These are phyloP conservation scores for Pseudomugil tenellus DNA, from an alignment of 2,797 vertebrate genomes.

Conservation along the genomic window DNA sequence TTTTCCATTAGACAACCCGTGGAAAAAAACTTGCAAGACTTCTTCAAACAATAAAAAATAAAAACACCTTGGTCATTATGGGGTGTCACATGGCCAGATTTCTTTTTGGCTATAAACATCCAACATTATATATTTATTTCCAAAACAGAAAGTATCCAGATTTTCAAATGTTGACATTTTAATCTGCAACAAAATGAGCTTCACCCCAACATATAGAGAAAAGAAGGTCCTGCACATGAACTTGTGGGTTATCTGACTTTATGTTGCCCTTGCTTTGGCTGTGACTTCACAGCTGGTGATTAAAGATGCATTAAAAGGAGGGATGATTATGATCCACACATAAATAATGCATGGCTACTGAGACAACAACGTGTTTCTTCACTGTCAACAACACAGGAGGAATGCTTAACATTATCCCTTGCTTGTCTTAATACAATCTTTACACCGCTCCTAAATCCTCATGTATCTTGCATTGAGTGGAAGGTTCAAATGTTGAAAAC, in stretches of 20 bases:
- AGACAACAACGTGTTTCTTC: conserved; percentile 75
- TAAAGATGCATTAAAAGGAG: conserved; percentile 74
- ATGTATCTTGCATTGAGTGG: conserved; percentile 45
- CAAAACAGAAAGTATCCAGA: conserved; percentile 57
- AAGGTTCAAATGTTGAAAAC: conserved; percentile 36
- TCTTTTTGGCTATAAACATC: too few relatives aligned
- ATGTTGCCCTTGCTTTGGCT: conserved; percentile 43
- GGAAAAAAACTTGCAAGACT: background rate
- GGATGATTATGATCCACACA: conserved; percentile 74
- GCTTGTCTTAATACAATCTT: conserved; percentile 57
- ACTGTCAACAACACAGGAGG: conserved; percentile 54
- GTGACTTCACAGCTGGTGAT: conserved; percentile 63
- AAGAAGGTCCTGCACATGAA: conserved; percentile 9
- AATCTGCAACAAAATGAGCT: conserved; percentile 77
- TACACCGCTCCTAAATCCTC: conserved; percentile 30
- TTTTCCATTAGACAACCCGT: too few relatives aligned
- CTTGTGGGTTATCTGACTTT: conserved; percentile 30
- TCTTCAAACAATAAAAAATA: conserved; percentile 18
- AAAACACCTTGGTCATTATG: too few relatives aligned
- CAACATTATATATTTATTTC: too few relatives aligned
- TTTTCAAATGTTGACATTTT: conserved; percentile 70
- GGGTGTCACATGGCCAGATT: too few relatives aligned
- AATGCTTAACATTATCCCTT: conserved; percentile 73
- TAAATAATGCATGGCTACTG: conserved; percentile 80
- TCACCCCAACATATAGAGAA: conserved; percentile 40